phyloP scores from a whole-genome alignment of 2,888 invertebrate species.

The Hydrotaea cyrtoneurina region DNA sequence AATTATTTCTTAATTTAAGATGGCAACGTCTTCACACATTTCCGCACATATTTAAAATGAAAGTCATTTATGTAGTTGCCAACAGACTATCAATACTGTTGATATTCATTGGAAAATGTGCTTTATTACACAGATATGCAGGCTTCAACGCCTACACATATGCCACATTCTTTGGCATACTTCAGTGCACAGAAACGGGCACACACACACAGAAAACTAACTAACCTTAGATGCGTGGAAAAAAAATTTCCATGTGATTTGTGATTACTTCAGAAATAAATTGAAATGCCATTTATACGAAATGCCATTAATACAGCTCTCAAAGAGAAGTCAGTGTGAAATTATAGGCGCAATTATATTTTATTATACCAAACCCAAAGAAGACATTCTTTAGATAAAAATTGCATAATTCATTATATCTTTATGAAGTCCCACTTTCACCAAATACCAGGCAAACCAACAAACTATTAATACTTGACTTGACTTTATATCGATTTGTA shows the following conservation, averaged over 20 bases:
- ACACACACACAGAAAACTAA: not conserved
- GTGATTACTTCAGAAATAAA: not conserved
- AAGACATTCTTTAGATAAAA: no score
- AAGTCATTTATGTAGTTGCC: no score
- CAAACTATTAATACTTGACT: not conserved
- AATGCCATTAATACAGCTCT: no score
- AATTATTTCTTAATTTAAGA: no score
- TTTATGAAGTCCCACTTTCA: not conserved
- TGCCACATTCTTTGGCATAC: not conserved
- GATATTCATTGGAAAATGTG: no score
- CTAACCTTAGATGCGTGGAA: no score
- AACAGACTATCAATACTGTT: no score
- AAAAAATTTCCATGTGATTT: not conserved
- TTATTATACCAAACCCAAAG: no score
- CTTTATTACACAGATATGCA: not conserved
- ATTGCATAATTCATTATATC: not conserved
- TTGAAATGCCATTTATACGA: not conserved
- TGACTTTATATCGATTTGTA: not conserved
- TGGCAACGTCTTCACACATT: no score
- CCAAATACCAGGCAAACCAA: not conserved
- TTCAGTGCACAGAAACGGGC: not conserved
- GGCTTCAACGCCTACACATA: not conserved
- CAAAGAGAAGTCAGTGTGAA: no score
- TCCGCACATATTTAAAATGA: no score
- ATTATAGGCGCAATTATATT: no score